phyloP scores from a whole-genome alignment of 2,888 invertebrate species.

The Leucophenga maculata region DNA sequence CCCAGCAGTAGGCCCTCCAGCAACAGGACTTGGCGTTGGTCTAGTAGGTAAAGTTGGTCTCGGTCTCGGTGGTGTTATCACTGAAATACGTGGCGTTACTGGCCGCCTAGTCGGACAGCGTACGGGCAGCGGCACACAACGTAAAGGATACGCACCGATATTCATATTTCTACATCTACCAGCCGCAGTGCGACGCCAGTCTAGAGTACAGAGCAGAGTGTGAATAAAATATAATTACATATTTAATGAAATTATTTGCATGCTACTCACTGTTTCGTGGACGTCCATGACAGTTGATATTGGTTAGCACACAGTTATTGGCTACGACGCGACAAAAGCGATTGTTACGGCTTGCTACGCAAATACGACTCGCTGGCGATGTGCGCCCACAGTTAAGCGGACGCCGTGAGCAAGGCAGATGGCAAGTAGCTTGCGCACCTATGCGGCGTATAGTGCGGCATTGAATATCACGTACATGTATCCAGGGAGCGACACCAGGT shows the following conservation, averaged over 20 bases:
- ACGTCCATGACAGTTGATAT: constrained; percentile 44
- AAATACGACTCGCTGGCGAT: constrained; percentile 35
- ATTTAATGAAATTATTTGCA: background rate
- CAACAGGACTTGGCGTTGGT: background rate
- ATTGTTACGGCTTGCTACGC: constrained; percentile 43
- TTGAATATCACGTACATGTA: constrained; percentile 37
- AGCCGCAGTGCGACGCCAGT: constrained; percentile 46
- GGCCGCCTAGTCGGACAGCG: background rate
- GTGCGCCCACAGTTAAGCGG: constrained; percentile 42
- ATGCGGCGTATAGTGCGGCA: constrained; percentile 40
- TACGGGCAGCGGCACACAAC: constrained; percentile 28
- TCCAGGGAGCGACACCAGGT: constrained; percentile 15
- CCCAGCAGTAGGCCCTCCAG: background rate
- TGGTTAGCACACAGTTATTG: constrained; percentile 47
- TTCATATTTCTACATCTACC: constrained; percentile 41
- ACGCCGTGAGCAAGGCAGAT: constrained; percentile 30
- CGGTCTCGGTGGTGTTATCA: background rate
- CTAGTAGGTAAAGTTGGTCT: background rate
- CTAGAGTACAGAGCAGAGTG: constrained; percentile 24
- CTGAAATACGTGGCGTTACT: background rate
- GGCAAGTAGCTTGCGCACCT: background rate
- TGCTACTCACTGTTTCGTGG: constrained; percentile 47
- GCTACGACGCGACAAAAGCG: constrained; percentile 46
- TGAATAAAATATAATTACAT: background rate
- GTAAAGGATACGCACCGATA: constrained; percentile 43